Conservation (phyloP, 2,888 invertebrate species). For the Taphrorychus bicolor region DNA sequence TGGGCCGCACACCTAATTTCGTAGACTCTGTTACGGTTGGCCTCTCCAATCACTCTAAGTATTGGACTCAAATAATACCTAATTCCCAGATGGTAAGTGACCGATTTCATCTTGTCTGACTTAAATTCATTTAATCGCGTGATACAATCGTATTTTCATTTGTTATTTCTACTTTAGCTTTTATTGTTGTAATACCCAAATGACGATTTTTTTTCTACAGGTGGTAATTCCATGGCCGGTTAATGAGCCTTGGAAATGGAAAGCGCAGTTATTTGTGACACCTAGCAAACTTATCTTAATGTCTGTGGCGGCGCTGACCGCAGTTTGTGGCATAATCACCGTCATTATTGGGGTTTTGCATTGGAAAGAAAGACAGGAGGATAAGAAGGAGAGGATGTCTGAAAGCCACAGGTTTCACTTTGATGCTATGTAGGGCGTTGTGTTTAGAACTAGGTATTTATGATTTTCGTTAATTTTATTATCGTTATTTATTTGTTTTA, state of each 20-base stretch:
- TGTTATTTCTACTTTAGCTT: neutral
- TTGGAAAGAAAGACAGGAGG: constrained; percentile 88
- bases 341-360: constrained; percentile 86
- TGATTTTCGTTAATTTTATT: neutral
- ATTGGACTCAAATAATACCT: constrained; percentile 93
- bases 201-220: constrained; percentile 4
- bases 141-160: neutral
- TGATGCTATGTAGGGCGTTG: constrained; percentile 80
- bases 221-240: constrained; percentile 85
- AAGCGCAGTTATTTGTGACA: constrained; percentile 90
- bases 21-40: constrained; percentile 89
- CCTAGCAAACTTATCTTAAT: constrained; percentile 93
- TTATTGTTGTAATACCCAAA: neutral
- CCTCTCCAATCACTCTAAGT: constrained; percentile 71
- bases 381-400: constrained; percentile 77
- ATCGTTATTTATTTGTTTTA: neutral
- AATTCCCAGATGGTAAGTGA: constrained; percentile 89
- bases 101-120: neutral
- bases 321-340: constrained; percentile 84
- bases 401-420: constrained; percentile 86
- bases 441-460: constrained; percentile 34
- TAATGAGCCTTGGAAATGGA: constrained; percentile 81
- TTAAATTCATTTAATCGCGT: neutral
- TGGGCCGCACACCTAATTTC: constrained; percentile 98
- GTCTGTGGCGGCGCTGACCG: constrained; percentile 87